Percentiles rank a stretch among this genome's conserved stretches.
Evolutionary conservation across 2,797 vertebrate genomes (phyloP).

Genomic region (Onychomys arenicola): DNA sequence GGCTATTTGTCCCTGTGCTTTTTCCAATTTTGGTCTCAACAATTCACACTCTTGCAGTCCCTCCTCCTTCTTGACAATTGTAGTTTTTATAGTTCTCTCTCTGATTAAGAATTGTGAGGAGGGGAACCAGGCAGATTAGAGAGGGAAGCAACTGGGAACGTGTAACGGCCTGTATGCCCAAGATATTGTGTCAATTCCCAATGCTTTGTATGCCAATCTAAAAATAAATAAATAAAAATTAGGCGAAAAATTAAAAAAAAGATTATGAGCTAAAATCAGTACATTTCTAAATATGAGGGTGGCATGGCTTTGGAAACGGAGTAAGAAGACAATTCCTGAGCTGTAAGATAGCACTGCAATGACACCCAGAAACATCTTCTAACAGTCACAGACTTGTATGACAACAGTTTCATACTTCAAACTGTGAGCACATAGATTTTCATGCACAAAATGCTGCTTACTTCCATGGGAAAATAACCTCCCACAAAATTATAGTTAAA

Average conservation of each 20-base stretch:
- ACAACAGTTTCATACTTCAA: not conserved
- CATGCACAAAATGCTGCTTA: slow-evolving; percentile 34
- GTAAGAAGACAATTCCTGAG: not conserved
- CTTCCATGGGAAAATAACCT: slow-evolving; percentile 31
- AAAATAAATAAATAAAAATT: not conserved
- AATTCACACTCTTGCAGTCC: too few relatives aligned
- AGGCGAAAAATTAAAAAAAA: not conserved
- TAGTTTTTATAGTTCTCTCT: not conserved
- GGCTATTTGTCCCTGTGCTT: too few relatives aligned
- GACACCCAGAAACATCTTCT: not conserved
- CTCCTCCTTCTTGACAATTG: too few relatives aligned
- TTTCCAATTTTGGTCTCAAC: too few relatives aligned
- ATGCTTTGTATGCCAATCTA: not conserved
- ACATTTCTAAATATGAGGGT: not conserved
- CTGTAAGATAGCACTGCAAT: not conserved
- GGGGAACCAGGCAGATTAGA: not conserved
- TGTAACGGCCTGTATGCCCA: not conserved
- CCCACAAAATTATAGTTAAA: slow-evolving; percentile 46
- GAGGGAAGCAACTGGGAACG: not conserved
- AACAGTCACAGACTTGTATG: not conserved
- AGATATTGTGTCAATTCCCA: not conserved
- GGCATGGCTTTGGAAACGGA: not conserved
- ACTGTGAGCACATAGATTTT: not conserved
- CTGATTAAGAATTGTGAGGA: not conserved
- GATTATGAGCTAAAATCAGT: not conserved